Conservation (phyloP, 2,113 vertebrate species). For the Gobiocypris rarus region DNA sequence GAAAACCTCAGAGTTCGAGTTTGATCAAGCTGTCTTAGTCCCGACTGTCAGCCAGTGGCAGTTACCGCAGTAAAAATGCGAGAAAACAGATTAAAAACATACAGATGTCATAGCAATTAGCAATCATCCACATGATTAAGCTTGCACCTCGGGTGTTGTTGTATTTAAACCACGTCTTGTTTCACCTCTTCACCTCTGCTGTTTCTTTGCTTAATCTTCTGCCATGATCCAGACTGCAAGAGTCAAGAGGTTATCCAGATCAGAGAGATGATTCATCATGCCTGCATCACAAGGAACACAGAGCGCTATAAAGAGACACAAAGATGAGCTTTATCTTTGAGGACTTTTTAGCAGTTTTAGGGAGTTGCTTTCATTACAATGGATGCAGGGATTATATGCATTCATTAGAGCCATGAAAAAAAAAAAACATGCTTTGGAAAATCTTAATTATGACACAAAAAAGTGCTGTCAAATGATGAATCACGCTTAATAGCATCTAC, state of each 20-base stretch:
- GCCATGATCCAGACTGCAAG: slow-evolving; percentile 29
- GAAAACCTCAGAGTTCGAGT: slow-evolving; percentile 14
- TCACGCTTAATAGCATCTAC: too few species aligned
- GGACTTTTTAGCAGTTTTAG: background rate
- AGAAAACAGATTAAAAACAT: slow-evolving; percentile 23
- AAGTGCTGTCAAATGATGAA: too few species aligned
- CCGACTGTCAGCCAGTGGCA: background rate
- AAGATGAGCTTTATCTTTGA: slow-evolving; percentile 29
- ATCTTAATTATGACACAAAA: too few species aligned
- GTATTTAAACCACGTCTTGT: slow-evolving; percentile 28
- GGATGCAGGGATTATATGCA: background rate
- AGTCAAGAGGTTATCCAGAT: slow-evolving; percentile 34
- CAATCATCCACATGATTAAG: slow-evolving; percentile 12
- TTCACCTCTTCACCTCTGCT: slow-evolving; percentile 30
- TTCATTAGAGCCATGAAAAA: background rate
- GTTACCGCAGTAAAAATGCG: background rate
- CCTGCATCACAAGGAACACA: slow-evolving; percentile 20
- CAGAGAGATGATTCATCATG: slow-evolving; percentile 35
- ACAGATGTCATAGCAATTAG: slow-evolving; percentile 22
- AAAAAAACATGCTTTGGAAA: too few species aligned
- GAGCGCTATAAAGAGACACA: slow-evolving; percentile 9
- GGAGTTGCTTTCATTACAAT: background rate
- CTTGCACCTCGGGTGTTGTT: slow-evolving; percentile 22
- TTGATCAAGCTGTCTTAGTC: slow-evolving; percentile 29
- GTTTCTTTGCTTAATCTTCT: slow-evolving; percentile 20